phyloP scores from a whole-genome alignment of 2,797 vertebrate species.

The Ptychobarbus kaznakovi region DNA sequence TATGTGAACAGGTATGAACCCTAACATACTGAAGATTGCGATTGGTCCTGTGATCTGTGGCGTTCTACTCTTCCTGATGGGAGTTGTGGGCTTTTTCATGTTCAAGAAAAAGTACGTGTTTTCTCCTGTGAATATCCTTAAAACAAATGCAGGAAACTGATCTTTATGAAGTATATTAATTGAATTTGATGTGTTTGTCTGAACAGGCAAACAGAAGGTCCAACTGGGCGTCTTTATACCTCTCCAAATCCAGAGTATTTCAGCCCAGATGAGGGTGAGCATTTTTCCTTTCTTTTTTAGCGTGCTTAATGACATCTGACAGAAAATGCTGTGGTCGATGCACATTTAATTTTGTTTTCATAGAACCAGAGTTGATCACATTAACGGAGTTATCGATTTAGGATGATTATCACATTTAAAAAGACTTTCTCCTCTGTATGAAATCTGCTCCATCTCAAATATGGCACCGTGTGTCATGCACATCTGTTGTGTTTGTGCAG shows the following conservation, averaged over 20 bases:
- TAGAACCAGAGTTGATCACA: neutral
- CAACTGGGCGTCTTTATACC: slow-evolving; percentile 90
- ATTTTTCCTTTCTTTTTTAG: neutral
- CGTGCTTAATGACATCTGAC: slow-evolving; percentile 4
- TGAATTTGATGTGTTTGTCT: neutral
- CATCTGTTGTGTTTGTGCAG: slow-evolving; percentile 66
- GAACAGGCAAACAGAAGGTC: slow-evolving; percentile 89
- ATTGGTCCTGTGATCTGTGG: slow-evolving; percentile 89
- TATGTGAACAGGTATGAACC: slow-evolving; percentile 69
- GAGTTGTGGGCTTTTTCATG: slow-evolving; percentile 80
- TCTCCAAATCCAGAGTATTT: slow-evolving; percentile 97
- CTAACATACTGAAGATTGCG: slow-evolving; percentile 87
- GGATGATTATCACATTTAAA: slow-evolving; percentile 32
- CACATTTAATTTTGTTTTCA: slow-evolving; percentile 16
- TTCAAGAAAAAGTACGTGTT: slow-evolving; percentile 89
- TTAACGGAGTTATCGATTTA: slow-evolving; percentile 11
- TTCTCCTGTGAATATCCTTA: neutral
- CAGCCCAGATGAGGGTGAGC: slow-evolving; percentile 91
- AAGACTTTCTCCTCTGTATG: neutral
- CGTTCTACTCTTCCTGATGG: slow-evolving; percentile 82
- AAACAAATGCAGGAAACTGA: neutral
- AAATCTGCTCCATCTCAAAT: neutral
- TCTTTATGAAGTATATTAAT: neutral
- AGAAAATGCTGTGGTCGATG: neutral
- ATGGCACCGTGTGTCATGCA: neutral